Evolutionary conservation across 2,888 invertebrate species (phyloP), one percentile per base, ranked within the genome.

Genomic region (Hololepta plana): DNA sequence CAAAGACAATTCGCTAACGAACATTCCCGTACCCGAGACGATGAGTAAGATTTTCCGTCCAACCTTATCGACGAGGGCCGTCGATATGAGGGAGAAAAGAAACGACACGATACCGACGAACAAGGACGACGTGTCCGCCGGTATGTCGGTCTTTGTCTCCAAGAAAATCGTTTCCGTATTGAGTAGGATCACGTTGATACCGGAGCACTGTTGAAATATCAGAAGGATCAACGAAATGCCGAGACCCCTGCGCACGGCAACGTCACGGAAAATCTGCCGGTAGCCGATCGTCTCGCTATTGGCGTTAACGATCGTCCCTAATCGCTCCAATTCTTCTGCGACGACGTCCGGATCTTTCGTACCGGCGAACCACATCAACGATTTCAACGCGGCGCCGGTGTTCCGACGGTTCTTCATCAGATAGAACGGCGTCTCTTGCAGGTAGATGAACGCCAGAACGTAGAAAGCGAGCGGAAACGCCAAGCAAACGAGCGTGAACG

Each of bases 181-280:
- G 53, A 81, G 80, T 3, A 82, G 60, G 1, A 84, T 72, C 0
- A 79, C 72, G 51, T 81, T 81, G 45, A 81, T 76, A 3, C 82
- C 81, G 2, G 72, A 71, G 35, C 84, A 59, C 51, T 88, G 87
- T 45, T 90, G 88, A 56, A 84, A 77, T n/a, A n/a, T n/a, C n/a
- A n/a, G n/a, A n/a, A n/a, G n/a, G n/a, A n/a, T n/a, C n/a, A n/a
- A n/a, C n/a, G n/a, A n/a, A n/a, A n/a, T n/a, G n/a, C n/a, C n/a
- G n/a, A n/a, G n/a, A n/a, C n/a, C n/a, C n/a, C n/a, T n/a, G n/a
- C n/a, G n/a, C n/a, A n/a, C n/a, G n/a, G n/a, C n/a, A n/a, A n/a
- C n/a, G n/a, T n/a, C n/a, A n/a, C n/a, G n/a, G n/a, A n/a, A n/a
- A n/a, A n/a, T n/a, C n/a, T n/a, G n/a, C n/a, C n/a, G n/a, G n/a